phyloP scores from a whole-genome alignment of 2,113 vertebrate species.

The Stegastes partitus region DNA sequence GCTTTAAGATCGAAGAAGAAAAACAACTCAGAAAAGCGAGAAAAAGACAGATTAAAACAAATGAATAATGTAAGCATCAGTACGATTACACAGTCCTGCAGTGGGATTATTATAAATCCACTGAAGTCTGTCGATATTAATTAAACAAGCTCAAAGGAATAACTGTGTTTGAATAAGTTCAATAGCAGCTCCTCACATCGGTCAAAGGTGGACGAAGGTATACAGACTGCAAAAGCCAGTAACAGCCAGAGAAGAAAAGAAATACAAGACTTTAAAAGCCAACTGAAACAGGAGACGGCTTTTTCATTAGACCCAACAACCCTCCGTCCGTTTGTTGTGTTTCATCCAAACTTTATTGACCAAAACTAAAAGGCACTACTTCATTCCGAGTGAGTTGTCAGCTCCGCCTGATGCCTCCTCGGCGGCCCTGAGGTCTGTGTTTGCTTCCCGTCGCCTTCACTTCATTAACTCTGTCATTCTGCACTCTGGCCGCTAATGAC shows the following conservation, averaged over 20 bases:
- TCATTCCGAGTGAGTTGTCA: slow-evolving; percentile 10
- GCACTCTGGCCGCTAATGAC: slow-evolving; percentile 25
- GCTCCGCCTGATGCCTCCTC: slow-evolving; percentile 1
- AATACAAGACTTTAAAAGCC: background rate
- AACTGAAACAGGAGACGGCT: background rate
- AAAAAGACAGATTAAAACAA: background rate
- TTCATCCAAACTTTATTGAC: slow-evolving; percentile 28
- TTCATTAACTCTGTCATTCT: slow-evolving; percentile 44
- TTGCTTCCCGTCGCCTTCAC: slow-evolving; percentile 48
- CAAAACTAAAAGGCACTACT: slow-evolving; percentile 4
- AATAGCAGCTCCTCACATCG: background rate
- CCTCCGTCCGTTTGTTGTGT: background rate
- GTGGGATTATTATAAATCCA: background rate
- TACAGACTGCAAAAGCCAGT: too few species aligned
- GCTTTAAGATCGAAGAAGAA: too few species aligned
- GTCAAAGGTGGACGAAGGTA: background rate
- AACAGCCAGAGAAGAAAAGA: background rate
- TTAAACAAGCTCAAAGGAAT: slow-evolving; percentile 3
- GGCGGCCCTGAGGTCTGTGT: background rate
- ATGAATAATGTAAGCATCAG: background rate
- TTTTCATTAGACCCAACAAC: slow-evolving; percentile 8
- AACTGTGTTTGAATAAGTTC: slow-evolving; percentile 12
- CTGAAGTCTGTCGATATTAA: background rate
- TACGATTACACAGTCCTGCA: background rate
- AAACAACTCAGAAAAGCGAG: too few species aligned